phyloP scores from a whole-genome alignment of 2,888 invertebrate species.

The Eubasilissa splendida region DNA sequence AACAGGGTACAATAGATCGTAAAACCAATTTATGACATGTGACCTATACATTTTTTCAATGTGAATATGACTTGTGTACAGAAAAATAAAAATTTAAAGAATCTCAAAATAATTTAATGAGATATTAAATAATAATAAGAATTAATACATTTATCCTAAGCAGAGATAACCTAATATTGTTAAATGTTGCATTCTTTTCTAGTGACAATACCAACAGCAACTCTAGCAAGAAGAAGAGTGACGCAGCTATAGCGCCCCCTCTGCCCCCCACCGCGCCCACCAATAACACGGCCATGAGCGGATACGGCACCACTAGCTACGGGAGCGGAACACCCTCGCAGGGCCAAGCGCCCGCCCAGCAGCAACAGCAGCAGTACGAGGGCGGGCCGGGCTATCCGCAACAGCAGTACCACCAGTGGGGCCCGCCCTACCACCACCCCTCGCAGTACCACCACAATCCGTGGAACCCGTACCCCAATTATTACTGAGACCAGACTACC shows the following conservation, averaged over 20 bases:
- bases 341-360: slow-evolving; percentile 63
- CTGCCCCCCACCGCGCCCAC: slow-evolving; percentile 48
- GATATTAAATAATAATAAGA: too few species aligned
- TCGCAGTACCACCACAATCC: slow-evolving; percentile 70
- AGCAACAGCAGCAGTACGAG: slow-evolving; percentile 63
- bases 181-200: slow-evolving; percentile 5
- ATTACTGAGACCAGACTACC: slow-evolving; percentile 63
- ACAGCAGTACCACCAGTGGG: slow-evolving; percentile 65
- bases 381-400: slow-evolving; percentile 68
- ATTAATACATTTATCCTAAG: too few species aligned
- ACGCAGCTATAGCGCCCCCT: slow-evolving; percentile 58
- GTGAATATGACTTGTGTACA: too few species aligned
- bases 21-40: too few species aligned
- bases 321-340: slow-evolving; percentile 43
- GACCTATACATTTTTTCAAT: too few species aligned
- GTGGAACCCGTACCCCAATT: slow-evolving; percentile 71
- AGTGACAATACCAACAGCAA: slow-evolving; percentile 37
- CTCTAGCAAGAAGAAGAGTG: slow-evolving; percentile 64
- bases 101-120: too few species aligned
- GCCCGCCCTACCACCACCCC: slow-evolving; percentile 66
- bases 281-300: slow-evolving; percentile 24
- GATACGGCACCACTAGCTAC: slow-evolving; percentile 40
- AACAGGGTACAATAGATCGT: too few species aligned
- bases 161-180: too few species aligned
- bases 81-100: not conserved